phyloP scores from a whole-genome alignment of 2,113 vertebrate genomes.

The Montifringilla adamsi region DNA sequence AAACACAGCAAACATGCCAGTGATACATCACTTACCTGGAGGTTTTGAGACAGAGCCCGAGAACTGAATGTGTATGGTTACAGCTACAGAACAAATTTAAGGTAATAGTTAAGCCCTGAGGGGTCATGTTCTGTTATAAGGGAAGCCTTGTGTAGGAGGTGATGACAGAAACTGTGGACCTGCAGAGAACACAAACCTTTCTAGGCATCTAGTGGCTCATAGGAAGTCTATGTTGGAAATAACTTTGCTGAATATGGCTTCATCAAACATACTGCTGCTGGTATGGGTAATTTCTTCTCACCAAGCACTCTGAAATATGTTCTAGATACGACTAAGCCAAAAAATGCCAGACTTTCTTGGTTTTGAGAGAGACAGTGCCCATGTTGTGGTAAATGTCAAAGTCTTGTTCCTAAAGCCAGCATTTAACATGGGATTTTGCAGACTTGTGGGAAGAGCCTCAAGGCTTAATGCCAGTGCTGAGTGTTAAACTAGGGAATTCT shows the following conservation, averaged over 20 bases:
- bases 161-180: not conserved
- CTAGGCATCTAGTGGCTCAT: not conserved
- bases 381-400: not conserved
- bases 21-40: not conserved
- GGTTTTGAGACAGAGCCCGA: not conserved
- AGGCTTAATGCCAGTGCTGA: not conserved
- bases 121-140: not conserved
- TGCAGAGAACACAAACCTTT: not conserved
- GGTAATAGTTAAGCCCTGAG: not conserved
- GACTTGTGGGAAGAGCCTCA: not conserved
- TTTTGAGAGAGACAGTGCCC: not conserved
- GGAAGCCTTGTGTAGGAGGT: not conserved
- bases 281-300: not conserved
- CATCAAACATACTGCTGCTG: not conserved
- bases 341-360: not conserved
- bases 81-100: not conserved
- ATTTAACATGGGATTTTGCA: not conserved
- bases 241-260: not conserved
- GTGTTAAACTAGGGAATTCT: not conserved
- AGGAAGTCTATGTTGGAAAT: not conserved
- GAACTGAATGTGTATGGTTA: not conserved
- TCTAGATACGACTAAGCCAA: not conserved
- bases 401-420: not conserved
- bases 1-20: not conserved
- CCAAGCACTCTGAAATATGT: not conserved